Evolutionary conservation across 2,888 invertebrate genomes (phyloP), one percentile per base, ranked within the genome.

Genomic region (Platynereis dumerilii): DNA sequence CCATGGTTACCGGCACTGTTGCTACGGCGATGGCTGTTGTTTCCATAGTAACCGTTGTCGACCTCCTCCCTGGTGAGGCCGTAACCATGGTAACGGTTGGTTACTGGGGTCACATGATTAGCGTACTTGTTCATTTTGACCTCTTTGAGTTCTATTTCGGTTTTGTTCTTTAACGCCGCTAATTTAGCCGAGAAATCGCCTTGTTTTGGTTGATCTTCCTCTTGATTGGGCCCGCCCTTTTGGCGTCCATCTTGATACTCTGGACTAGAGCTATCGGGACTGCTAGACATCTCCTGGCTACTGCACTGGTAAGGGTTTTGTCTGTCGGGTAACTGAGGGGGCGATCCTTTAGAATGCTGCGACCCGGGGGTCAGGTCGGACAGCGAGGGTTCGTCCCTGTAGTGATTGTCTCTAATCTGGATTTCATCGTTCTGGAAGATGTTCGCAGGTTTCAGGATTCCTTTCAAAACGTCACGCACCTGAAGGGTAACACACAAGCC

Each of bases 401-500:
- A 78, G 67, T 77, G 75, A 60, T 78, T 74, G 60, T 77, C 76
- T 39, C 69, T 74, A 48, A 76, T 77, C 57, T 63, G 52, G 2
- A 78, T 75, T 57, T 74, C 76, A 20, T 77, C 77, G 42, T 75
- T 75, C 61, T 78, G 76, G 24, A 77, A 70, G 20, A 80, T 69
- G 67, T 70, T 79, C 39, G 72, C 75, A 1, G 80, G 74, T 61
- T 75, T 75, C 12, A 83, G 68, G 0, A 80, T 80, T 34, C 82
- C 82, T 63, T 80, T 82, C 29, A 83, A 68, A 2, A 83, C 77
- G 71, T 83, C 83, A 60, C 82, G 65, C 3, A 83, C 81, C 83
- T 83, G 70, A 2, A 67, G 66, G 26, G 5, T 10, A 27, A 48
- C 53, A 20, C 12, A 28, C 3, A 24, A 24, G 44, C 44, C 22